A percentile compares a stretch with the other conserved stretches of the same genome.
Evolutionary conservation across 2,888 invertebrate species (phyloP).

Genomic region (Machimus rusticus): DNA sequence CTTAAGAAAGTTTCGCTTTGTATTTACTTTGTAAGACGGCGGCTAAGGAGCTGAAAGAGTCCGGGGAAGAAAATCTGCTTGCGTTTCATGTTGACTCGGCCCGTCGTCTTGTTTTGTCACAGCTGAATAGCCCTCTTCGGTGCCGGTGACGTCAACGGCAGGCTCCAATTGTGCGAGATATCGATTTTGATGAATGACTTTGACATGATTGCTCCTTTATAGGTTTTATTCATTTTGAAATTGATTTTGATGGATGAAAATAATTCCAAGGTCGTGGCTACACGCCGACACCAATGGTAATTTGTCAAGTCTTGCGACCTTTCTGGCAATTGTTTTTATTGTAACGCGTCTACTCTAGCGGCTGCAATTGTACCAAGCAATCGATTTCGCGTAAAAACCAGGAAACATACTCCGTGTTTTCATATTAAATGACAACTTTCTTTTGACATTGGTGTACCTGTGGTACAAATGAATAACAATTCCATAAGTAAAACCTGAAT

Average conservation of each 20-base stretch:
- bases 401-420: neutral
- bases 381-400: neutral
- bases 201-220: neutral
- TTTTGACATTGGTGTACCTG: neutral
- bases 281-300: neutral
- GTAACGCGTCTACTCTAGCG: neutral
- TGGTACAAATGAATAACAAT: neutral
- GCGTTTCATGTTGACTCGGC: neutral
- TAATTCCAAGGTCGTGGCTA: neutral
- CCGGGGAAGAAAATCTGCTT: neutral
- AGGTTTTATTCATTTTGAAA: neutral
- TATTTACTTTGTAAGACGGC: constrained; percentile 28
- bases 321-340: neutral
- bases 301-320: neutral
- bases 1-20: neutral
- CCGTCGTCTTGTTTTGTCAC: neutral
- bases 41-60: neutral
- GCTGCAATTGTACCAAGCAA: neutral
- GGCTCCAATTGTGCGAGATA: neutral
- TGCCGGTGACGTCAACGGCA: neutral
- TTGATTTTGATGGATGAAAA: neutral
- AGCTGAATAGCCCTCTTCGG: neutral
- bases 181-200: constrained; percentile 9
- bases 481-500: neutral
- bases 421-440: neutral